Evolutionary conservation across 92 coral and sea anemone species (phyloP).

Genomic region (Parazoanthus atlanticus): DNA sequence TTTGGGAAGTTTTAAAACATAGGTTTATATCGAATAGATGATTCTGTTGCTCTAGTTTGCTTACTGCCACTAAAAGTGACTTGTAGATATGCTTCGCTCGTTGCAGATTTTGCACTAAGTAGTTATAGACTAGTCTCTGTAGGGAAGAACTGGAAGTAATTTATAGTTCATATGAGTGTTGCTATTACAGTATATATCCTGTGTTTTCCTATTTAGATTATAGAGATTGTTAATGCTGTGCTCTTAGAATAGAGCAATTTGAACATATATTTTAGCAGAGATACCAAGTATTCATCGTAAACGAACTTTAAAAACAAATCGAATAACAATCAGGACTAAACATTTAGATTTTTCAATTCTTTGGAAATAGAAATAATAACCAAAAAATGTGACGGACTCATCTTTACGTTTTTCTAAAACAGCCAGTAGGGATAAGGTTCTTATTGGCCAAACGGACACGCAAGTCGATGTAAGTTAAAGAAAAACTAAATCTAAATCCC

Average conservation of each 20-base stretch:
- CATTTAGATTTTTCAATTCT: too few species aligned
- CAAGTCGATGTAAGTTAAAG: too few species aligned
- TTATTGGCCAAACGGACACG: too few species aligned
- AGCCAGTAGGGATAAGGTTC: too few species aligned
- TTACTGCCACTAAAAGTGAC: conserved; percentile 22
- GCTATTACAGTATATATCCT: not conserved
- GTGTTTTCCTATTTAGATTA: not conserved
- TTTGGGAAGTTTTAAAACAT: not conserved
- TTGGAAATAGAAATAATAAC: too few species aligned
- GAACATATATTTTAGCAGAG: not conserved
- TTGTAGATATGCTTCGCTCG: not conserved
- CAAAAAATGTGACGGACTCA: too few species aligned
- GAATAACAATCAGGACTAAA: too few species aligned
- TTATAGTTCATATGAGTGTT: not conserved
- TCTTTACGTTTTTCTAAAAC: too few species aligned
- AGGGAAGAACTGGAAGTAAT: not conserved
- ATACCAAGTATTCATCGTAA: not conserved
- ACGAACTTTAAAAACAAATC: not conserved
- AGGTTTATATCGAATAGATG: not conserved
- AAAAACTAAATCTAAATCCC: too few species aligned
- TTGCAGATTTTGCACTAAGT: not conserved
- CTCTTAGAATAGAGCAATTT: not conserved
- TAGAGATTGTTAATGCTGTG: not conserved
- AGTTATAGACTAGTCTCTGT: not conserved
- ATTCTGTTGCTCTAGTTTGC: not conserved